Conservation (phyloP, 2,888 invertebrate species). For the Ectropis crepuscularia region DNA sequence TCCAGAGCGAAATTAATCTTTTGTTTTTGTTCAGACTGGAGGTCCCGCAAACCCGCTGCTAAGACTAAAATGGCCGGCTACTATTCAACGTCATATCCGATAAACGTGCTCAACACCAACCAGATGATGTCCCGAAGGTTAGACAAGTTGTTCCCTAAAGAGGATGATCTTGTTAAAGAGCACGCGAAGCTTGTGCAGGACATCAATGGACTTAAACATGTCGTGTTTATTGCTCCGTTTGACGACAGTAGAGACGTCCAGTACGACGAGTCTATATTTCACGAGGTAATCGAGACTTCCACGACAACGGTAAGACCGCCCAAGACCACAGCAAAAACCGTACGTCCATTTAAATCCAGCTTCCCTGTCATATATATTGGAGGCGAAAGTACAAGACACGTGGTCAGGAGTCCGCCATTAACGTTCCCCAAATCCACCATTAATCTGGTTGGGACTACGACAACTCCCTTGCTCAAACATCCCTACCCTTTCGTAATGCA, state of each 20-base stretch:
- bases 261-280: slow-evolving; percentile 75
- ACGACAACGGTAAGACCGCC: slow-evolving; percentile 45
- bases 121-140: slow-evolving; percentile 39
- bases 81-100: slow-evolving; percentile 27
- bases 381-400: slow-evolving; percentile 52
- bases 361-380: slow-evolving; percentile 58
- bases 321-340: slow-evolving; percentile 3
- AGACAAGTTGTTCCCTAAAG: slow-evolving; percentile 46
- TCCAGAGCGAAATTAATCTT: neutral
- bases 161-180: slow-evolving; percentile 70
- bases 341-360: slow-evolving; percentile 51
- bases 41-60: slow-evolving; percentile 28
- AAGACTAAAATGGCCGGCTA: slow-evolving; percentile 28
- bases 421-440: slow-evolving; percentile 62
- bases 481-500: slow-evolving; percentile 75
- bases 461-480: slow-evolving; percentile 66
- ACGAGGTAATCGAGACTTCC: slow-evolving; percentile 71
- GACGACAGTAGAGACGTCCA: slow-evolving; percentile 62
- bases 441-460: slow-evolving; percentile 70
- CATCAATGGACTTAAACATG: slow-evolving; percentile 72
- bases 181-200: slow-evolving; percentile 79
- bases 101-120: slow-evolving; percentile 42
- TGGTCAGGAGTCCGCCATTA: slow-evolving; percentile 60
- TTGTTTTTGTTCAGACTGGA: slow-evolving; percentile 28
- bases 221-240: slow-evolving; percentile 66